phyloP scores from a whole-genome alignment of 2,113 vertebrate species.

The Silurus glanis region DNA sequence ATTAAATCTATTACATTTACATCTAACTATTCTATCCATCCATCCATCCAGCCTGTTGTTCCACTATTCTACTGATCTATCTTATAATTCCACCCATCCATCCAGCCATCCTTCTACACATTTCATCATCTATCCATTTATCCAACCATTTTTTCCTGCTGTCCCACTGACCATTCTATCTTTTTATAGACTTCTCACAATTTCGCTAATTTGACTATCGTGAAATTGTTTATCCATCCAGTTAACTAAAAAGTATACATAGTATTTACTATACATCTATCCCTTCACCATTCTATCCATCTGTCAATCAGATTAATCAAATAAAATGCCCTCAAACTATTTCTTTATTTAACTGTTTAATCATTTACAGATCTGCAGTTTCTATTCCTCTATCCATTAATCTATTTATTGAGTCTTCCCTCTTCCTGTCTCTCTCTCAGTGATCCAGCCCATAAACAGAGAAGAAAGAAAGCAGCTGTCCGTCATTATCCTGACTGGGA shows the following conservation, averaged over 20 bases:
- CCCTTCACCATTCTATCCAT: background rate
- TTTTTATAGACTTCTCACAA: background rate
- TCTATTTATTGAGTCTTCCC: background rate
- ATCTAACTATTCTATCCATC: no score
- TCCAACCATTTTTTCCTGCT: background rate
- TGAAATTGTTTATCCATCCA: background rate
- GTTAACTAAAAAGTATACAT: background rate
- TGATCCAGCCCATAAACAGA: slow-evolving; percentile 74
- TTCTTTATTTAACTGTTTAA: background rate
- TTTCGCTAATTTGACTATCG: background rate
- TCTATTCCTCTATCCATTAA: background rate
- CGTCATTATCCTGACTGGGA: slow-evolving; percentile 83
- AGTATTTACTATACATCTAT: background rate
- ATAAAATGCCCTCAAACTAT: background rate
- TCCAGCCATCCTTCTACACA: background rate
- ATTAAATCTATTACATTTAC: no score
- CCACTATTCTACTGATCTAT: background rate
- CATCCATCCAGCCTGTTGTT: background rate
- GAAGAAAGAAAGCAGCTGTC: slow-evolving; percentile 63
- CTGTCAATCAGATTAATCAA: background rate
- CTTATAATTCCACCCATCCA: background rate
- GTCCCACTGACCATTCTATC: background rate
- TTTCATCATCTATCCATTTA: background rate
- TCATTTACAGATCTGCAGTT: background rate
- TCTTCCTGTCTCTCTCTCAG: slow-evolving; percentile 45